Evolutionary conservation across 2,113 vertebrate species (phyloP).

Genomic region (Cavia aperea): DNA sequence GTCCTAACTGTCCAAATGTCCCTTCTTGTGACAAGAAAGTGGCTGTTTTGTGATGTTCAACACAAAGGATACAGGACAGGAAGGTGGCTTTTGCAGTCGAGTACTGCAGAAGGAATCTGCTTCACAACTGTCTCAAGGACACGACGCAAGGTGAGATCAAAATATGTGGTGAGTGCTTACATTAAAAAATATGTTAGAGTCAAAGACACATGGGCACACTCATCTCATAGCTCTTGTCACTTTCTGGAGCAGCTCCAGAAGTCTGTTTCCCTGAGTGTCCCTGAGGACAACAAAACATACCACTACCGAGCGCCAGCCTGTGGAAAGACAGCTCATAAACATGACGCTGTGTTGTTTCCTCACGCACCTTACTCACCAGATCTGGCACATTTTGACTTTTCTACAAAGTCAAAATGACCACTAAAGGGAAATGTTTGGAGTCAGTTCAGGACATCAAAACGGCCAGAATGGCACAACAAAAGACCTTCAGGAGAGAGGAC

Average conservation of each 20-base stretch:
- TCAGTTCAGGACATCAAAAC: background rate
- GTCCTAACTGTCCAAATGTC: background rate
- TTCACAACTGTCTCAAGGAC: background rate
- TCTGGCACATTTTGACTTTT: background rate
- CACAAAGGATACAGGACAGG: background rate
- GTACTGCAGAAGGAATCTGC: rapidly evolving
- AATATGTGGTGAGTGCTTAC: background rate
- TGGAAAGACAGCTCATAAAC: background rate
- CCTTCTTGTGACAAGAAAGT: background rate
- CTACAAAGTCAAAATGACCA: background rate
- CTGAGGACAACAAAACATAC: background rate
- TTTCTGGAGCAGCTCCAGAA: background rate
- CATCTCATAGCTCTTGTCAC: background rate
- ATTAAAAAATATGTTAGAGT: background rate
- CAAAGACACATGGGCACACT: background rate
- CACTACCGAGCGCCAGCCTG: background rate
- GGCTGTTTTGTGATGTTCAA: background rate
- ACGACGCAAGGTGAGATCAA: background rate
- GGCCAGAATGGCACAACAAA: background rate
- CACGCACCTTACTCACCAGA: background rate
- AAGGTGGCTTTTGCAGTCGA: rapidly evolving
- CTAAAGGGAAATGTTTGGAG: background rate
- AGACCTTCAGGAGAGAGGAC: background rate
- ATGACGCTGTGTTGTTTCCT: background rate
- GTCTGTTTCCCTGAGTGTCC: background rate